Conservation (phyloP, 2,888 invertebrate species). For the Morpho helenor region DNA sequence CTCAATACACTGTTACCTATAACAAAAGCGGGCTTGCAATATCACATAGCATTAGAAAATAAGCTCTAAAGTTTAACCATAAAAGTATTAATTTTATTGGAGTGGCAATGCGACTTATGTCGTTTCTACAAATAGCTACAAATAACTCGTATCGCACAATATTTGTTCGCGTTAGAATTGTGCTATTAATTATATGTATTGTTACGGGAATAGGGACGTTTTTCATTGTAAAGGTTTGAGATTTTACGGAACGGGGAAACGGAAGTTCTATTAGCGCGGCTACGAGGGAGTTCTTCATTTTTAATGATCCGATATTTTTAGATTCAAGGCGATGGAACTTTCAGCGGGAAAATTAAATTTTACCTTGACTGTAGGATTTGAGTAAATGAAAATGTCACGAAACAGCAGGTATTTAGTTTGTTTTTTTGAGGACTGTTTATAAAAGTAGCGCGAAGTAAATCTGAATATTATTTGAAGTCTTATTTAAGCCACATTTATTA, state of each 20-base stretch:
- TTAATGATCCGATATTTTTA: no score
- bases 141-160: slow-evolving; percentile 37
- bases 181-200: slow-evolving; percentile 1
- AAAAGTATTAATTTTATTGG: neutral
- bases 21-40: slow-evolving; percentile 3
- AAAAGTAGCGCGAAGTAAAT: neutral
- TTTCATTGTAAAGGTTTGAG: neutral
- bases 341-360: no score
- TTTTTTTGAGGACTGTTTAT: neutral
- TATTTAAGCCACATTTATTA: no score
- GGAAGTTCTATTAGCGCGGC: no score
- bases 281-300: no score
- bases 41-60: neutral
- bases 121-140: neutral
- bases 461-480: no score
- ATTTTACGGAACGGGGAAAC: no score
- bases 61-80: neutral
- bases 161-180: slow-evolving; percentile 42
- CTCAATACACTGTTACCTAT: slow-evolving; percentile 12
- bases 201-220: neutral
- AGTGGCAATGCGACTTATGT: neutral
- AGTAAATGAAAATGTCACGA: no score
- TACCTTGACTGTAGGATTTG: no score
- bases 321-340: no score
- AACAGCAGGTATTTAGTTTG: neutral